phyloP scores from a whole-genome alignment of 2,888 invertebrate genomes.

The Tenthredo mesomela region DNA sequence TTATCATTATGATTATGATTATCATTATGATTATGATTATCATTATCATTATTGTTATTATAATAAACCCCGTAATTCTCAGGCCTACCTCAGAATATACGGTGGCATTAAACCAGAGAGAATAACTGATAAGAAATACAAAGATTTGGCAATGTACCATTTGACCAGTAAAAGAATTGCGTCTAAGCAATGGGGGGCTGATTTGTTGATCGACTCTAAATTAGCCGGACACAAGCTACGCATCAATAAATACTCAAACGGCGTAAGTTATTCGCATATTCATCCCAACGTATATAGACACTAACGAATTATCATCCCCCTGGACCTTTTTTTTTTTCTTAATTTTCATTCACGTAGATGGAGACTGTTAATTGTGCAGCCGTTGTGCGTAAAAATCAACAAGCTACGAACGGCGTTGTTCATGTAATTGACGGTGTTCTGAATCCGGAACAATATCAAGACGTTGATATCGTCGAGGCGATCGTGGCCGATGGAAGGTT shows the following conservation, averaged over 20 bases:
- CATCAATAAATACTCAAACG: slow-evolving; percentile 79
- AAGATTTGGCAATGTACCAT: slow-evolving; percentile 74
- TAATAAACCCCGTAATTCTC: background rate
- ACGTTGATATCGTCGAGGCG: slow-evolving; percentile 81
- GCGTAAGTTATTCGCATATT: slow-evolving; percentile 70
- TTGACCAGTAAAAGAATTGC: slow-evolving; percentile 75
- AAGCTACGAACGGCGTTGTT: slow-evolving; percentile 84
- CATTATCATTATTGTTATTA: background rate
- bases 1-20: background rate
- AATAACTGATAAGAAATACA: slow-evolving; percentile 28
- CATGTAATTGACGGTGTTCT: slow-evolving; percentile 84
- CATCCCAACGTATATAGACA: background rate
- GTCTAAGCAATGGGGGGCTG: slow-evolving; percentile 75
- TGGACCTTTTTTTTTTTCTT: background rate
- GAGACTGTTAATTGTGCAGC: slow-evolving; percentile 86
- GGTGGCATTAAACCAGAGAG: slow-evolving; percentile 32
- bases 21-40: background rate
- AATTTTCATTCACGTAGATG: slow-evolving; percentile 61
- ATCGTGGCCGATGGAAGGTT: slow-evolving; percentile 81
- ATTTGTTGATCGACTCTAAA: slow-evolving; percentile 75
- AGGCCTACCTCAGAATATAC: slow-evolving; percentile 11
- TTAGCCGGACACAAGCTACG: slow-evolving; percentile 73
- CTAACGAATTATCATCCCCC: background rate
- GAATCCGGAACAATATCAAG: slow-evolving; percentile 36
- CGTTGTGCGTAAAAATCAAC: slow-evolving; percentile 81